Evolutionary conservation across 1,140 invertebrate species (phyloP).

Genomic region (Aricia agestis): DNA sequence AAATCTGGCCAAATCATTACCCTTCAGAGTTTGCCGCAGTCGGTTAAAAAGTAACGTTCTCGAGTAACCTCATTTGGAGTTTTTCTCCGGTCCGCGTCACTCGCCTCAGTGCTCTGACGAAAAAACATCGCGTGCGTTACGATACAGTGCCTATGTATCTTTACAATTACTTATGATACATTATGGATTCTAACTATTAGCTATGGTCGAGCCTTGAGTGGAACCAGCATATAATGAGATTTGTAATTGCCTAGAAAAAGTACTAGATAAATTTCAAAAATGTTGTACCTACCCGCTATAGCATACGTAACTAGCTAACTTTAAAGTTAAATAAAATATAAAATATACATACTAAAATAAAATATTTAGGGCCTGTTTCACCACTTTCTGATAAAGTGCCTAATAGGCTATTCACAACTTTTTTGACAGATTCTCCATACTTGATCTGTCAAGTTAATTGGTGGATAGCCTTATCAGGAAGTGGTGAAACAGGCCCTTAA

Average conservation of each 20-base stretch:
- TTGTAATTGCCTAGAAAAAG: background rate
- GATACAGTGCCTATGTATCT: constrained; percentile 34
- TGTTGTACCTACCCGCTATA: background rate
- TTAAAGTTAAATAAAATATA: no score
- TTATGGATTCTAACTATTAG: constrained; percentile 25
- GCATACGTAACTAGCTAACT: no score
- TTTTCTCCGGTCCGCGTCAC: constrained; percentile 42
- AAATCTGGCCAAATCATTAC: no score
- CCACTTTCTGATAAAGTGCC: no score
- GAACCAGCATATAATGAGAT: background rate
- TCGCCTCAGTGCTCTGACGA: constrained; percentile 41
- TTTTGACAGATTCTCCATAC: no score
- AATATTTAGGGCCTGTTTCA: no score
- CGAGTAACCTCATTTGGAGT: constrained; percentile 42
- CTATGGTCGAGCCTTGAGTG: background rate
- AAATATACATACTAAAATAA: no score
- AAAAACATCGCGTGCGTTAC: constrained; percentile 49
- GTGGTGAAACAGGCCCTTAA: no score
- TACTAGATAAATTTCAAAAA: background rate
- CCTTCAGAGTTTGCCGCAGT: no score
- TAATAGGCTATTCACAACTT: no score
- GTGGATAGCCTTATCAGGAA: no score
- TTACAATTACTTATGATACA: constrained; percentile 34
- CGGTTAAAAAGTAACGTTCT: constrained; percentile 25
- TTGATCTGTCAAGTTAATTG: no score